phyloP scores from a whole-genome alignment of 2,113 vertebrate genomes.

The Heterochromis multidens region DNA sequence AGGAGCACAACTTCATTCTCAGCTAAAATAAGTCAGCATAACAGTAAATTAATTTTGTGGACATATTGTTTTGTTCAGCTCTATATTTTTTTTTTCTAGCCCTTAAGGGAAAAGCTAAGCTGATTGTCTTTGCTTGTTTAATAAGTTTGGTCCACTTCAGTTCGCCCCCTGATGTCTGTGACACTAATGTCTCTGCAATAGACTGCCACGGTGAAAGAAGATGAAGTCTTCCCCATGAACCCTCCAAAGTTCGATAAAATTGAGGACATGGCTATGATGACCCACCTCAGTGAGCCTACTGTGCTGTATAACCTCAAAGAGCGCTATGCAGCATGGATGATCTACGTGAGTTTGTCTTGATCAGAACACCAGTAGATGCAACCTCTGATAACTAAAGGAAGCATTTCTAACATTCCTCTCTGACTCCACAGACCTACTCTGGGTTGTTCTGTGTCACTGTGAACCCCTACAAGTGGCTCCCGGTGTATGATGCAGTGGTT shows the following conservation, averaged over 20 bases:
- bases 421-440: constrained; percentile 80
- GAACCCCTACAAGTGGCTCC: constrained; percentile 90
- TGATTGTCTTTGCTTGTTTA: neutral
- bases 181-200: constrained; percentile 2
- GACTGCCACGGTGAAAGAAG: constrained; percentile 75
- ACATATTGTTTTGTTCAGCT: neutral
- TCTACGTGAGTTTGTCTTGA: constrained; percentile 78
- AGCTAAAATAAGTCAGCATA: neutral
- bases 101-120: neutral
- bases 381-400: neutral
- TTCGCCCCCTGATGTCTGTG: neutral
- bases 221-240: constrained; percentile 77
- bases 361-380: neutral
- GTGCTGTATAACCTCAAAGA: constrained; percentile 89
- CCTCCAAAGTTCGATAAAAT: constrained; percentile 82
- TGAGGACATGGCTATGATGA: constrained; percentile 84
- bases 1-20: neutral
- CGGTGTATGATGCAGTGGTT: constrained; percentile 79
- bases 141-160: neutral
- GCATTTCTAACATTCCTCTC: neutral
- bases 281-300: constrained; percentile 77
- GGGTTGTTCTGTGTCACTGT: constrained; percentile 89
- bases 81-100: neutral
- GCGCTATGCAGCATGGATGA: constrained; percentile 90
- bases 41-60: neutral